A percentile compares a stretch with the other conserved stretches of the same genome.
These are phyloP conservation scores for Engraulis encrasicolus DNA, from an alignment of 2,113 vertebrate genomes.

Conservation along the genomic window DNA sequence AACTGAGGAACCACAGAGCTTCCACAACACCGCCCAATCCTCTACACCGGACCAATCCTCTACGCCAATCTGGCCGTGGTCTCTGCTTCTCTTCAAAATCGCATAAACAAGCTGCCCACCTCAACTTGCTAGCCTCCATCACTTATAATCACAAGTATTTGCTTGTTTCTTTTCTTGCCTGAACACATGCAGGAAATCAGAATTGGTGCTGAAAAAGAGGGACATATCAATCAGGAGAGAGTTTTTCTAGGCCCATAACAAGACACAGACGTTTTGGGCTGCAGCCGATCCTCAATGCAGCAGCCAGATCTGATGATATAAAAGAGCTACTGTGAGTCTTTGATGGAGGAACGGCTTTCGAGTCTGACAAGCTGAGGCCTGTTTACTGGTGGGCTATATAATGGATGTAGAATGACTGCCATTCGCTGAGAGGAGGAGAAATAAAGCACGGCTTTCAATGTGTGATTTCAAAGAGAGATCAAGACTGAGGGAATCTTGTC, in stretches of 20 bases:
- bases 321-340: slow-evolving; percentile 39
- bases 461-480: background rate
- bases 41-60: background rate
- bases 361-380: background rate
- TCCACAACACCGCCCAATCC: slow-evolving; percentile 54
- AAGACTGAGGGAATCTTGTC: background rate
- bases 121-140: slow-evolving; percentile 62
- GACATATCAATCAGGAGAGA: slow-evolving; percentile 51
- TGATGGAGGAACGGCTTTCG: slow-evolving; percentile 22
- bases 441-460: background rate
- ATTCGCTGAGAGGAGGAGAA: background rate
- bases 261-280: slow-evolving; percentile 34
- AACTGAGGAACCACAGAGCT: slow-evolving; percentile 74
- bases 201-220: slow-evolving; percentile 54
- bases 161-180: slow-evolving; percentile 64
- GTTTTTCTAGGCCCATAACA: slow-evolving; percentile 5
- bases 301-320: slow-evolving; percentile 27
- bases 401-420: background rate
- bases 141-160: slow-evolving; percentile 77
- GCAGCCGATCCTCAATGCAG: slow-evolving; percentile 29
- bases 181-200: slow-evolving; percentile 47
- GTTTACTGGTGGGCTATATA: no score
- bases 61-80: background rate
- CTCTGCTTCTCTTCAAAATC: background rate
- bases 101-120: slow-evolving; percentile 69